These are phyloP conservation scores for Smittia aterrima DNA, from an alignment of 2,888 invertebrate genomes.

Conservation along the genomic window DNA sequence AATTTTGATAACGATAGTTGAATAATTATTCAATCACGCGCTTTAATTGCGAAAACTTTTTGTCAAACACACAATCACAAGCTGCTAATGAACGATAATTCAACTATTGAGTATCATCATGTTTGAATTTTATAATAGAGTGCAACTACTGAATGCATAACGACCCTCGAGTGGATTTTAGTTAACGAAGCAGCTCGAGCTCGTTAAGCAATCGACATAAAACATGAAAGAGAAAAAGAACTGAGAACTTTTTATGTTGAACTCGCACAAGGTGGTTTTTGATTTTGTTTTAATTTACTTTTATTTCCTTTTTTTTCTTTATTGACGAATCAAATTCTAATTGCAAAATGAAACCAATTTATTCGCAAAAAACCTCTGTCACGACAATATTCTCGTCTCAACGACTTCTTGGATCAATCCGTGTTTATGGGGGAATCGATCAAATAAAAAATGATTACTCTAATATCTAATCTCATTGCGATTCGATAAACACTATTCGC, in stretches of 20 bases:
- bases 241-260: conserved; percentile 14
- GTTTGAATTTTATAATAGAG: background rate
- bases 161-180: too few relatives aligned
- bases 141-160: background rate
- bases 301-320: conserved; percentile 25
- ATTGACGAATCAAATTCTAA: conserved; percentile 27
- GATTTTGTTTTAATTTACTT: conserved; percentile 21
- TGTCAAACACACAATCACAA: too few relatives aligned
- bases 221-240: too few relatives aligned
- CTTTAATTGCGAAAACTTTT: too few relatives aligned
- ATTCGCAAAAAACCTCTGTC: conserved; percentile 18
- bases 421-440: conserved; percentile 1
- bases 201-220: background rate
- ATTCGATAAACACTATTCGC: conserved; percentile 11
- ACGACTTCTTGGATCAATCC: conserved; percentile 7
- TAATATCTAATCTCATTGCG: conserved; percentile 25
- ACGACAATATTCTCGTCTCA: background rate
- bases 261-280: conserved; percentile 20
- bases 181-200: too few relatives aligned
- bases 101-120: background rate
- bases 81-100: background rate
- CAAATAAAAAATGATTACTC: conserved; percentile 14
- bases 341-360: conserved; percentile 19
- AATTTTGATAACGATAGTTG: background rate
- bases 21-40: background rate